Base-by-base conservation (phyloP, 2,888 invertebrate species). In the Melikaiella ostensackeni region DNA sequence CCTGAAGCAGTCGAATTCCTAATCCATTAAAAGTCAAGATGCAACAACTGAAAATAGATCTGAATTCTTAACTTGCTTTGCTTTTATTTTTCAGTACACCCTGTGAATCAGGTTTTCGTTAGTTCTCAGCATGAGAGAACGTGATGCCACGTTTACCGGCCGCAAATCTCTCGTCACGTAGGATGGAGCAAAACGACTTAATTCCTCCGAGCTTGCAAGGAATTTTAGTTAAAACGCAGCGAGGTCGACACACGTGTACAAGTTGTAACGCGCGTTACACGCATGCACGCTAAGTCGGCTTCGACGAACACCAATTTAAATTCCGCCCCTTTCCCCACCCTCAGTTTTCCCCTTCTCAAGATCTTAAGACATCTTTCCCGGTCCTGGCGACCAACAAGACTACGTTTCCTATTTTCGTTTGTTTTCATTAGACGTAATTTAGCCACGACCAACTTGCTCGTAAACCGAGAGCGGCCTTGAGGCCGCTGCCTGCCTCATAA, bases 191-290 rank as follows among this genome's bases (percentile, higher is more conserved):
- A 76, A 78, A 76, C 76, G 75, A 78, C 80, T 80, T 80, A 59
- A 78, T 80, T 79, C 78, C 70, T 30, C 46, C 75, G 79, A 74
- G 77, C 75, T 66, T 79, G 79, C 79, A 19, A 73, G 82, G 80
- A 82, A 82, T 82, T 77, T 82, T 82, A 82, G 80, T 82, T 82
- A 79, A 79, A 82, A 82, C 75, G 75, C 75, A 75, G 62, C 70
- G 50, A 66, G 77, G 27, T 50, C 76, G 73, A 63, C 75, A 42
- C 78, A 80, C 78, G 76, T 76, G 77, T 77, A 66, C 30, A 50
- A 50, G 50, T 70, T 70, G 70, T 70, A 70, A 50, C 70, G 70
- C 66, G 66, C 64, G 77, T 35, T 66, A 66, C 75, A 74, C 64
- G 75, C 80, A 74, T 75, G 75, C 70, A 74, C 76, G 73, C 62